Evolutionary conservation across 2,797 vertebrate species (phyloP), one percentile per base, ranked within the genome.

Genomic region (Pogonophryne albipinna): DNA sequence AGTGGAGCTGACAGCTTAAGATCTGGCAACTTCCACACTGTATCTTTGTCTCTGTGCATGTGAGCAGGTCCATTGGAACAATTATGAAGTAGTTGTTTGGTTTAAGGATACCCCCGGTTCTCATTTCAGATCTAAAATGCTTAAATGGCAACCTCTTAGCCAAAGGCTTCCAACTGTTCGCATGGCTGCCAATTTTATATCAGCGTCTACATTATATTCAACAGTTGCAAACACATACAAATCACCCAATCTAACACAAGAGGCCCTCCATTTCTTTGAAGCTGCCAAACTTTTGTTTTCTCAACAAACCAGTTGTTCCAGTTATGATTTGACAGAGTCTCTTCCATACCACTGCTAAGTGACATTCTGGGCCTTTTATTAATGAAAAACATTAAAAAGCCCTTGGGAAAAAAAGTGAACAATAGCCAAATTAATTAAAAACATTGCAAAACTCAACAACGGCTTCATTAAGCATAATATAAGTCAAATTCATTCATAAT

Each of bases 11-110:
- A 56, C 31, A 59, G 20, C 20, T 23, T 65, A 31, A 44, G 47
- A 55, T 76, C 52, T 63, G 71, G 27, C n/a, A 66, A 71, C 70
- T 72, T 59, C 23, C 20, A 38, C 56, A 23, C 52, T 6, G 13
- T 4, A 20, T 83, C n/a, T 69, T 16, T 55, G 6, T 61, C 23
- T 47, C 15, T 51, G 31, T 56, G 17, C 10, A 52, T 11, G 9
- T 41, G 10, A 41, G 19, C 23, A 27, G 27, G 19, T 67, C 20
- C 12, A 16, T 50, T 63, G 16, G 46, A 74, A 60, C 31, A 63
- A 45, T 53, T 47, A 53, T 31, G 17, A 52, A 63, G 49, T 31
- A 58, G 27, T 62, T 71, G 46, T 78, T 68, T 79, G 55, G 17
- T 13, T 61, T 52, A 34, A 57, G 31, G 27, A 41, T 38, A 3